Evolutionary conservation across 2,888 invertebrate species (phyloP), one percentile per base, ranked within the genome.

Genomic region (Seladonia tumulorum): DNA sequence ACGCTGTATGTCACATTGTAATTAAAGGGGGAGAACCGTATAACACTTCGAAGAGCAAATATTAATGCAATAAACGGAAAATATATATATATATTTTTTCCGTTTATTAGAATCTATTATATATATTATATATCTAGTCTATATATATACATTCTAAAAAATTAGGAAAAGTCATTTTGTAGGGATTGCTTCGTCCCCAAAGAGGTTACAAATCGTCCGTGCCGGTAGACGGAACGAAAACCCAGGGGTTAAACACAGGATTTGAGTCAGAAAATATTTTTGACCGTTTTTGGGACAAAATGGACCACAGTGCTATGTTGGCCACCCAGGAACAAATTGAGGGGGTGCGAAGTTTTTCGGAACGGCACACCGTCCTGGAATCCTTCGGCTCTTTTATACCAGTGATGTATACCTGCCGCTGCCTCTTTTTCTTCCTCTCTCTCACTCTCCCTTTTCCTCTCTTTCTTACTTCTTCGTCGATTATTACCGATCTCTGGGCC

Each of bases 301-400:
- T 71, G 47, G 57, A 25, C 72, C 5, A 72, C 76, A 68, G 45
- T n/a, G 29, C 71, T 25, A 25, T 29, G 63, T 35, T 79, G 83
- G 60, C 87, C 87, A 87, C 83, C 87, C 83, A 83, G 76, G 25
- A 70, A 72, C 70, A 75, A 60, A 57, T 73, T 63, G 74, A 60
- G 72, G 71, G 82, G 76, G 86, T 86, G 81, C 73, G 42, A 81
- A 70, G 16, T 57, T 71, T 82, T 66, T 74, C 10, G n/a, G 45
- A 35, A 18, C 57, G 18, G 8, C 45, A 22, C 45, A 45, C 63
- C 63, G 63, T 29, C 39, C 47, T 47, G 72, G 47, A 68, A 29
- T 35, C 39, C 39, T 29, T 35, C 68, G 39, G 68, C 68, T 63
- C 63, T 16, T 63, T 63, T 63, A 63, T 63, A 29, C 29, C 16